phyloP scores from a whole-genome alignment of 2,888 invertebrate genomes.

The Tetragonisca angustula region DNA sequence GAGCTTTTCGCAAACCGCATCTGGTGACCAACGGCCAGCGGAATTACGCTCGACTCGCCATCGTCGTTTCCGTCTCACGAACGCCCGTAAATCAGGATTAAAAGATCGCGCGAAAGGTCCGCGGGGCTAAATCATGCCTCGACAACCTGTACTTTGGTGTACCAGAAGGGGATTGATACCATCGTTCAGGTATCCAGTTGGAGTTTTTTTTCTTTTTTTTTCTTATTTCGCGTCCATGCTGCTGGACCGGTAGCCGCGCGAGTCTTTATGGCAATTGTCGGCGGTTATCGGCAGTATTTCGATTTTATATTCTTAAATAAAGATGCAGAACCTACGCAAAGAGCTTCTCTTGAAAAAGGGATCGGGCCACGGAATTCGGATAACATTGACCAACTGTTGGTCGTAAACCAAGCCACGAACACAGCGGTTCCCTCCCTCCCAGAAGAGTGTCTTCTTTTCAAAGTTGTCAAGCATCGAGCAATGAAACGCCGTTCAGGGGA shows the following conservation, averaged over 20 bases:
- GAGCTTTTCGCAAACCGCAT: slow-evolving; percentile 50
- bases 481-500: slow-evolving; percentile 59
- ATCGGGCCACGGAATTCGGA: background rate
- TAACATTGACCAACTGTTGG: background rate
- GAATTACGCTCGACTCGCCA: slow-evolving; percentile 54
- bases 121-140: slow-evolving; percentile 43
- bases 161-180: slow-evolving; percentile 4
- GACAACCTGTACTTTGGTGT: slow-evolving; percentile 35
- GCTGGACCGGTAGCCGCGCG: slow-evolving; percentile 33
- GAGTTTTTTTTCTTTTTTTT: slow-evolving; percentile 20
- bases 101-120: slow-evolving; percentile 56
- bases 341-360: too few species aligned
- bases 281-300: background rate
- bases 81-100: slow-evolving; percentile 70
- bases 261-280: background rate
- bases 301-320: background rate
- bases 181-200: slow-evolving; percentile 20
- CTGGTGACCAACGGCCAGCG: slow-evolving; percentile 40
- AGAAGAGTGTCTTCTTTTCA: slow-evolving; percentile 43
- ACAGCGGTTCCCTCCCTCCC: slow-evolving; percentile 16
- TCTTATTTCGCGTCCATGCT: background rate
- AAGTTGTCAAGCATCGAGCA: slow-evolving; percentile 60
- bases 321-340: too few species aligned
- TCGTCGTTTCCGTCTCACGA: slow-evolving; percentile 67
- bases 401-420: background rate